Base-by-base conservation (phyloP, 2,113 vertebrate species). In the Lasiurus cinereus region DNA sequence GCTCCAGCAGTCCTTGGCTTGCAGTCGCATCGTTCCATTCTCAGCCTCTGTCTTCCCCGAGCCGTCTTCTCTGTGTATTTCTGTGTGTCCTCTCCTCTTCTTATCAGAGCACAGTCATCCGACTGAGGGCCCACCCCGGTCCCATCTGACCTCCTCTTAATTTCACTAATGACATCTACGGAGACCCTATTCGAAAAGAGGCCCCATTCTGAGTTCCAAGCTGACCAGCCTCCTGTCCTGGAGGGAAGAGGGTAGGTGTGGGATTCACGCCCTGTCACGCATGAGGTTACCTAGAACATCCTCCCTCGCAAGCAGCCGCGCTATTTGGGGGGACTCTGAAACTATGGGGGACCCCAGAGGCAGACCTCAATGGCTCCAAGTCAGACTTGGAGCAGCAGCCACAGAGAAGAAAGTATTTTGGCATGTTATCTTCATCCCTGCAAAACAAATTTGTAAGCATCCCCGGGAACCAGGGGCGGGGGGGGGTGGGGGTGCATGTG, bases 251-350 rank as follows among this genome's bases (percentile, higher is more conserved):
- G 10, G 56, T 3, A 5, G n/a, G 43, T 31, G 27, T 62, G 89
- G 83, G 56, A 36, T 46, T 48, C 12, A 16, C 6, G 29, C 24
- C 21, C 33, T 0, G 0, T 39, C 15, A 1, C 21, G 48, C 52
- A 24, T 12, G 59, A 93, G 69, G 5, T 22, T 33, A 74, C 43
- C 21, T 46, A 5, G 46, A 66, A 24, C 10, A 14, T 33, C 43
- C 74, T 31, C 52, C 36, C 7, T 76, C 18, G 3, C 14, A 29
- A 27, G 52, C 73, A 62, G 76, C 69, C 0, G 0, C 0, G 0
- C 54, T 67, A 14, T 88, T 83, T 12, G 8, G 54, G 6, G 2
- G 27, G 39, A 73, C 21, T 89, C 74, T 39, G 39, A 67, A 83
- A 72, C 10, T 10, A 0, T 8, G 16, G 66, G 73, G 66, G 79